A percentile compares a stretch with the other conserved stretches of the same genome.
Conservation (phyloP, 2,797 vertebrate genomes). For the Setipinna tenuifilis region DNA sequence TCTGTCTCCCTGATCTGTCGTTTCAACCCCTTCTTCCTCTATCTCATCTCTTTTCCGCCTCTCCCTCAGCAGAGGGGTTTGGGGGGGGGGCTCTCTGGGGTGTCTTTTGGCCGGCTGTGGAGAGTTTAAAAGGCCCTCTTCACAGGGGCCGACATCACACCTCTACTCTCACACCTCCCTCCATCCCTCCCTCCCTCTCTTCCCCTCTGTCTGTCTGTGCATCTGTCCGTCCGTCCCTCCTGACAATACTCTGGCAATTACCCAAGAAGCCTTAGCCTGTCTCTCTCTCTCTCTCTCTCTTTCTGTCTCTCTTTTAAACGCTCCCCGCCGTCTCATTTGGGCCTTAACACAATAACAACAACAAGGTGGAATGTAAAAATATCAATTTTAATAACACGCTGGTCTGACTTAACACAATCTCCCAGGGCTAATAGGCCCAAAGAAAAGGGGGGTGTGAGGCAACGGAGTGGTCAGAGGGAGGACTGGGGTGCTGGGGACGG, state of each 20-base stretch:
- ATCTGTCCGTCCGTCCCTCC: background rate
- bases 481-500: background rate
- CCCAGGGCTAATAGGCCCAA: background rate
- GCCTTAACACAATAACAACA: background rate
- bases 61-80: background rate
- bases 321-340: background rate
- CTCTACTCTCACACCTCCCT: background rate
- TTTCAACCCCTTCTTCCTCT: too few species aligned
- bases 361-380: slow-evolving; percentile 22
- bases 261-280: background rate
- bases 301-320: background rate
- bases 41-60: background rate
- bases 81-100: background rate
- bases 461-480: background rate
- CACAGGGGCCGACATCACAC: background rate
- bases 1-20: too few species aligned
- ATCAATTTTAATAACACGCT: slow-evolving; percentile 14
- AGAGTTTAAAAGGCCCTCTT: background rate
- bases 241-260: slow-evolving; percentile 13
- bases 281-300: too few species aligned
- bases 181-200: background rate
- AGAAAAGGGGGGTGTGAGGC: background rate
- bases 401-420: background rate
- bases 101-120: background rate
- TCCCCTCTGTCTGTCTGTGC: background rate